Evolutionary conservation across 1,140 invertebrate species (phyloP).

Genomic region (Drosophila setifemur): DNA sequence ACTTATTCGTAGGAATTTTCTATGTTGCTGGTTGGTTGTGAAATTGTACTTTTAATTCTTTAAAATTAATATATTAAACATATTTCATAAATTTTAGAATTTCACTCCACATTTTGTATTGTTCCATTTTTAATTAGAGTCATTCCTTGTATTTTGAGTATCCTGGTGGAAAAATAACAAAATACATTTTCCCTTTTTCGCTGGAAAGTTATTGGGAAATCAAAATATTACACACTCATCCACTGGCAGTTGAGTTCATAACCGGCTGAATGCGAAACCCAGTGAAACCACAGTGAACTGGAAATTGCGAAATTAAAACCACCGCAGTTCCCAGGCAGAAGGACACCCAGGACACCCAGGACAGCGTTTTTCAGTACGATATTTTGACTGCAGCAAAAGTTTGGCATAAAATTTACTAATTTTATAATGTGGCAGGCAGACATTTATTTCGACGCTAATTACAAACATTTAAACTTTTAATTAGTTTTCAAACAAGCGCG

Average conservation of each 20-base stretch:
- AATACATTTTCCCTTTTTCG: too few species aligned
- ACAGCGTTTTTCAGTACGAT: slow-evolving; percentile 24
- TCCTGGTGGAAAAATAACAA: too few species aligned
- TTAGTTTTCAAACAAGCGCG: slow-evolving; percentile 69
- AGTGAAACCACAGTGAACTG: slow-evolving; percentile 31
- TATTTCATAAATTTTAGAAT: too few species aligned
- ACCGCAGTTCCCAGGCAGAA: slow-evolving; percentile 18
- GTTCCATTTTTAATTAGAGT: too few species aligned
- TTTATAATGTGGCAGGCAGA: slow-evolving; percentile 77
- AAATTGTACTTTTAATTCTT: too few species aligned
- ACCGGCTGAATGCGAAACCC: not conserved
- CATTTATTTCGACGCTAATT: slow-evolving; percentile 79
- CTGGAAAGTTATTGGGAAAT: too few species aligned
- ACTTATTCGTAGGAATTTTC: not conserved
- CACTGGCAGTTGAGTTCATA: not conserved
- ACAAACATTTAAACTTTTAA: slow-evolving; percentile 80
- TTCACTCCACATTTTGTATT: too few species aligned
- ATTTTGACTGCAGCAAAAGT: slow-evolving; percentile 60
- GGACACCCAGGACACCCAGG: slow-evolving; percentile 1
- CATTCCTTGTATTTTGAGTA: too few species aligned
- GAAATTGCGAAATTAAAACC: slow-evolving; percentile 35
- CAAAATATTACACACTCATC: not conserved
- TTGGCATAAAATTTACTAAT: slow-evolving; percentile 71
- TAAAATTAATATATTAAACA: not conserved
- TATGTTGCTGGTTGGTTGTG: too few species aligned